Percentiles rank a stretch among this genome's conserved stretches.
Evolutionary conservation across 2,888 invertebrate genomes (phyloP).

Genomic region (Fragum fragum): DNA sequence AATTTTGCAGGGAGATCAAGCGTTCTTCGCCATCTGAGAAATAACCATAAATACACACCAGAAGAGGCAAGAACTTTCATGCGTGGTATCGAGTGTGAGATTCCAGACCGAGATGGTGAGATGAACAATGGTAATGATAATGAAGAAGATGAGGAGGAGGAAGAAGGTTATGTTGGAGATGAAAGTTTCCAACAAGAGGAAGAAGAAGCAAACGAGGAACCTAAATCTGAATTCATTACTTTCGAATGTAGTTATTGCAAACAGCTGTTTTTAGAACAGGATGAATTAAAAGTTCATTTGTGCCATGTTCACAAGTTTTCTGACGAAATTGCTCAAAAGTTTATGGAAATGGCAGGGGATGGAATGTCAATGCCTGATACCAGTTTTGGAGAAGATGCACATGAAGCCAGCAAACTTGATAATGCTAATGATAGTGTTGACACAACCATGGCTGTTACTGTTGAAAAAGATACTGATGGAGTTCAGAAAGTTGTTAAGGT

Average conservation of each 20-base stretch:
- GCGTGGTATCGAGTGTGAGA: conserved; percentile 41
- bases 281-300: conserved; percentile 47
- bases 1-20: conserved; percentile 56
- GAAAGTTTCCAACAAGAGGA: background rate
- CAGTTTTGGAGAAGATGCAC: background rate
- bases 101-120: conserved; percentile 25
- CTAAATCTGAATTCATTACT: background rate
- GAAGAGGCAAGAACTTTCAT: conserved; percentile 56
- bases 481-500: conserved; percentile 63
- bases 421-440: conserved; percentile 20
- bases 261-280: conserved; percentile 48
- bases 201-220: background rate
- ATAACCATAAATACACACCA: conserved; percentile 49
- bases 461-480: conserved; percentile 55
- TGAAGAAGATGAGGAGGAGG: conserved; percentile 32
- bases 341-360: conserved; percentile 14
- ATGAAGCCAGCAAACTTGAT: background rate
- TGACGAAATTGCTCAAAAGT: conserved; percentile 42
- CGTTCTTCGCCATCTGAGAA: conserved; percentile 58
- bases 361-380: conserved; percentile 6
- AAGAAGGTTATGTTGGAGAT: background rate
- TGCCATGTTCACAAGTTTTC: conserved; percentile 50
- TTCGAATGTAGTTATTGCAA: conserved; percentile 40
- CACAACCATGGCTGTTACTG: conserved; percentile 51
- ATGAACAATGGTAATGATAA: conserved; percentile 18